Base-by-base conservation (phyloP, 2,113 vertebrate species). In the chimpanzee (Pan troglodytes) region DNA sequence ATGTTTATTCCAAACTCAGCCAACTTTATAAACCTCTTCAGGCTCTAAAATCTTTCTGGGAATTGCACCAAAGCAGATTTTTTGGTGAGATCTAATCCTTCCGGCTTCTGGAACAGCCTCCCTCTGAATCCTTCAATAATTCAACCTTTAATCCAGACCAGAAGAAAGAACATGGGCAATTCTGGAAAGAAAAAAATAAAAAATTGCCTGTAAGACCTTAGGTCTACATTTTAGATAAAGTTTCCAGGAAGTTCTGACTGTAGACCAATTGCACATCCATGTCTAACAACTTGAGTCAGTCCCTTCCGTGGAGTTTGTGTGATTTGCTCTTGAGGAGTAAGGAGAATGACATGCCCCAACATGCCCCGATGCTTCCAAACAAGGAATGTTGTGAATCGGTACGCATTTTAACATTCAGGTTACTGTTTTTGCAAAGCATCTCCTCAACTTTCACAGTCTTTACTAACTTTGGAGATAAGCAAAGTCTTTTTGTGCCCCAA, bases 21-120 rank as follows among this genome's bases (percentile, higher is more conserved):
- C 93, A 97, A 88, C 25, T 84, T 35, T 81, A 90, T 90, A 93
- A 94, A 96, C 94, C 81, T 96, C 95, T 96, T 92, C 88, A 85
- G 91, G 59, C 81, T 92, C 93, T 88, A 76, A 97, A 95, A 83
- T 97, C 93, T 97, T 96, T 95, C 95, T 96, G 97, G 97, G 97
- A 97, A 95, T 93, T 88, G 73, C 75, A 97, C 95, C 96, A 97
- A 97, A 45, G 81, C 20, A 92, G 79, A 64, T 57, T 92, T 93
- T 83, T 78, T 89, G 61, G 57, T 90, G 72, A 81, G 92, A 92
- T 93, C 91, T 97, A 96, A 97, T 94, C 72, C 81, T 95, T 96
- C 80, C 32, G 8, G 94, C 85, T 97, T 95, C 95, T 97, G 93
- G 85, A 87, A 79, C 81, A 88, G 78, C 32, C 70, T 95, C 57